Percentiles rank a stretch among this genome's conserved stretches.
These are phyloP conservation scores for Orthosia gothica DNA, from an alignment of 2,888 invertebrate genomes.

Conservation along the genomic window DNA sequence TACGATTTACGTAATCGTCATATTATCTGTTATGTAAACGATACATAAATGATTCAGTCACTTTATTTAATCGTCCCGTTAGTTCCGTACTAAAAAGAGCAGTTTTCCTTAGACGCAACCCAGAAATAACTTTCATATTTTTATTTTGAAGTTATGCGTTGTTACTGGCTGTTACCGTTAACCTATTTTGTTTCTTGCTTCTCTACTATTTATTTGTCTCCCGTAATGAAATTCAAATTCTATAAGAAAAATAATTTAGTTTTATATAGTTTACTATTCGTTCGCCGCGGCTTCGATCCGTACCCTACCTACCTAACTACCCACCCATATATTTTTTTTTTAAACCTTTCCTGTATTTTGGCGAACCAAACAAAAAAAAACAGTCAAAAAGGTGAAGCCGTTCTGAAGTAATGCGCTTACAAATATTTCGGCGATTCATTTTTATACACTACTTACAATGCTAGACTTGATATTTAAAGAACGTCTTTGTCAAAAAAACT, in stretches of 20 bases:
- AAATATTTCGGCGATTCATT: no score
- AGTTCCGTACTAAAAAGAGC: background rate
- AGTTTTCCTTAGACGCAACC: background rate
- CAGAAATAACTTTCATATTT: background rate
- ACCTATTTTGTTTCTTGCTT: background rate
- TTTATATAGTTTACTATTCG: background rate
- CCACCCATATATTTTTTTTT: no score
- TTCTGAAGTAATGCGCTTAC: no score
- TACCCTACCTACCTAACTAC: no score
- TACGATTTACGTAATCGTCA: constrained; percentile 6
- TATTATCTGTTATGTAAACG: background rate
- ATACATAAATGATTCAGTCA: background rate
- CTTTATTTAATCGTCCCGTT: background rate
- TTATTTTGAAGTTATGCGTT: background rate
- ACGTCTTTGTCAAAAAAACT: background rate
- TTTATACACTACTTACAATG: no score
- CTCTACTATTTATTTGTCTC: background rate
- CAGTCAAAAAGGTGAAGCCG: no score
- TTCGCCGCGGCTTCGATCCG: background rate
- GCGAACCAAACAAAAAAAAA: no score
- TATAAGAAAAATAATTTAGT: background rate
- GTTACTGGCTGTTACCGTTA: background rate
- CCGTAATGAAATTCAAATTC: background rate
- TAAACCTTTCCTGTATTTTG: no score
- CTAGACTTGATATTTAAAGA: constrained; percentile 2